A percentile compares a stretch with the other conserved stretches of the same genome.
phyloP scores from a whole-genome alignment of 2,888 invertebrate genomes.

The Agapostemon virescens region DNA sequence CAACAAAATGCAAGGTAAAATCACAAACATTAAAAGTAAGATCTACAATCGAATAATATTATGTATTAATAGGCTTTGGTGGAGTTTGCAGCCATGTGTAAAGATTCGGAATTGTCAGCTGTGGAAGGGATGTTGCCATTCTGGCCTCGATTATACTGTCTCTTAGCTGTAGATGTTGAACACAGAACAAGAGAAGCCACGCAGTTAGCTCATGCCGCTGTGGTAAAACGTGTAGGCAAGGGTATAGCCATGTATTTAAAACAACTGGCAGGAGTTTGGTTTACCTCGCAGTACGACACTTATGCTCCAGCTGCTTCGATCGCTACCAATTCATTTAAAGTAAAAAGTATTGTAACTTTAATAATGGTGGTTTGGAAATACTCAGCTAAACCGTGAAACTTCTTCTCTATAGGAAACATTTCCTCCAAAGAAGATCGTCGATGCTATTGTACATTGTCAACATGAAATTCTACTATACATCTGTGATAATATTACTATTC shows the following conservation, averaged over 20 bases:
- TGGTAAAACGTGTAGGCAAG: conserved; percentile 87
- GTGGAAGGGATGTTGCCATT: conserved; percentile 88
- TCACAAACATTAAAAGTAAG: background rate
- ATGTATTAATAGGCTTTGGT: conserved; percentile 85
- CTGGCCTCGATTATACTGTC: conserved; percentile 91
- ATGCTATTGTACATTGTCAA: conserved; percentile 91
- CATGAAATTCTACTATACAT: conserved; percentile 89
- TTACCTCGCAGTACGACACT: conserved; percentile 91
- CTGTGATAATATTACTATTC: conserved; percentile 86
- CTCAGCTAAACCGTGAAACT: background rate
- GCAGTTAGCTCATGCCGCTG: conserved; percentile 86
- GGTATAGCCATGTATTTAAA: conserved; percentile 90
- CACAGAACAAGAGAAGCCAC: conserved; percentile 91
- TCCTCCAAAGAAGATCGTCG: conserved; percentile 88
- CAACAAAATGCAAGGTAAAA: conserved; percentile 92
- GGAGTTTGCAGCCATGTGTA: conserved; percentile 88
- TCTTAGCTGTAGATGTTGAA: conserved; percentile 89
- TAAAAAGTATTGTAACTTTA: conserved; percentile 62
- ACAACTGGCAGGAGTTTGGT: conserved; percentile 91
- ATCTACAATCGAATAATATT: background rate
- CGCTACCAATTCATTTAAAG: conserved; percentile 86
- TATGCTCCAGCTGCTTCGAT: conserved; percentile 91
- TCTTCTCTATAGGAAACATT: conserved; percentile 86
- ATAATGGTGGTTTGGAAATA: background rate
- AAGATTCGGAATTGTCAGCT: conserved; percentile 84